Conservation (phyloP, 2,113 vertebrate species). For the Tursiops truncatus region DNA sequence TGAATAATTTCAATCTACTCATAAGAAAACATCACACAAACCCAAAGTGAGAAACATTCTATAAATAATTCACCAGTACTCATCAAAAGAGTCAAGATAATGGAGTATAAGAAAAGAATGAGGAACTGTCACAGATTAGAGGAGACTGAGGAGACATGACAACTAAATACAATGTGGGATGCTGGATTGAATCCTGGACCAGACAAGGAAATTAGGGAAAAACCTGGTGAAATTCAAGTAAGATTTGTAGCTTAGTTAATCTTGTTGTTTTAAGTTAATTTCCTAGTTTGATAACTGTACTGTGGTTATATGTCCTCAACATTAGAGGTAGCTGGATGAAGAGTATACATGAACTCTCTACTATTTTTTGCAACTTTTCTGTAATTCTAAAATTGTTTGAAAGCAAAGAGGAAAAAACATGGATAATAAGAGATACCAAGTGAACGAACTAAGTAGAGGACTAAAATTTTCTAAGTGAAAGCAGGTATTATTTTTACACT, state of each 20-base stretch:
- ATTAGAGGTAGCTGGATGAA: neutral
- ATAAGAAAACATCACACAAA: neutral
- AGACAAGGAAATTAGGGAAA: neutral
- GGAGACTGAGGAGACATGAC: neutral
- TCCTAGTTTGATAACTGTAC: neutral
- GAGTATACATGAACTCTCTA: neutral
- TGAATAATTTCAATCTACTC: neutral
- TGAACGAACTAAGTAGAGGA: neutral
- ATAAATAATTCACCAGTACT: neutral
- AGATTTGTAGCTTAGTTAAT: neutral
- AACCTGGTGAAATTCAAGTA: neutral
- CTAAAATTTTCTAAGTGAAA: constrained; percentile 37
- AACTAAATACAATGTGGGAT: neutral
- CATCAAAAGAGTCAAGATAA: neutral
- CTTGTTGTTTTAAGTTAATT: neutral
- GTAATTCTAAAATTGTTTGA: constrained; percentile 19
- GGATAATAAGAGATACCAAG: neutral
- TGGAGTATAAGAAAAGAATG: neutral
- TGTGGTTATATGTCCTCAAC: neutral
- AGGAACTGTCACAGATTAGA: neutral
- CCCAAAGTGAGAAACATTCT: neutral
- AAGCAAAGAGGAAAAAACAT: neutral
- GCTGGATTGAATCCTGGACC: neutral
- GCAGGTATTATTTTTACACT: constrained; percentile 30
- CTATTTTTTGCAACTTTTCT: constrained; percentile 18